These are phyloP conservation scores for Scaptomyza polygonia DNA, from an alignment of 2,888 invertebrate species.

Conservation along the genomic window DNA sequence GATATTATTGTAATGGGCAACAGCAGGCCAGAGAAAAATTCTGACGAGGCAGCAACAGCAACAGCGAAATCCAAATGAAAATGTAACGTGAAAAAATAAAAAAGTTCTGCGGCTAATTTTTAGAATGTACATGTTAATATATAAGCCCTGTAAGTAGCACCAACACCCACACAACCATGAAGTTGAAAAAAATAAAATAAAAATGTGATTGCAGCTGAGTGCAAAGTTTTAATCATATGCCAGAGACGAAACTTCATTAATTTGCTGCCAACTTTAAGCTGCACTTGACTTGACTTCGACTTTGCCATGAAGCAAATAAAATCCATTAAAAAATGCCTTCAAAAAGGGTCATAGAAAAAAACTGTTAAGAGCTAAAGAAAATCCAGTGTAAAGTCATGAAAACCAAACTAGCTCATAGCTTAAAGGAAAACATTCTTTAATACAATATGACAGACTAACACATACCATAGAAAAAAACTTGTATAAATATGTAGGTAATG, in stretches of 20 bases:
- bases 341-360: slow-evolving; percentile 24
- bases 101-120: slow-evolving; percentile 46
- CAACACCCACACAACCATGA: background rate
- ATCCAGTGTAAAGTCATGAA: slow-evolving; percentile 13
- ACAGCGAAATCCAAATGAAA: slow-evolving; percentile 46
- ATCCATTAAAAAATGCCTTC: slow-evolving; percentile 42
- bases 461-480: background rate
- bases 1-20: slow-evolving; percentile 45
- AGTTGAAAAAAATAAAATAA: background rate
- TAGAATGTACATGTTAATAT: slow-evolving; percentile 25
- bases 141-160: slow-evolving; percentile 1
- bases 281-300: slow-evolving; percentile 51
- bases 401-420: slow-evolving; percentile 42
- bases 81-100: slow-evolving; percentile 24
- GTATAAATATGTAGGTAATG: too few species aligned
- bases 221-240: slow-evolving; percentile 75
- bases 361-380: background rate
- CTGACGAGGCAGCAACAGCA: background rate
- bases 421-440: slow-evolving; percentile 8
- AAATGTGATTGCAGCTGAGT: slow-evolving; percentile 42
- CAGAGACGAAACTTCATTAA: slow-evolving; percentile 64
- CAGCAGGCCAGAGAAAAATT: background rate
- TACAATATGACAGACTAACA: background rate
- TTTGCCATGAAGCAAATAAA: slow-evolving; percentile 43
- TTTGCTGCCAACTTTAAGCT: slow-evolving; percentile 58